Conservation (phyloP, 2,797 vertebrate species). For the Notoglanidium macrostoma region DNA sequence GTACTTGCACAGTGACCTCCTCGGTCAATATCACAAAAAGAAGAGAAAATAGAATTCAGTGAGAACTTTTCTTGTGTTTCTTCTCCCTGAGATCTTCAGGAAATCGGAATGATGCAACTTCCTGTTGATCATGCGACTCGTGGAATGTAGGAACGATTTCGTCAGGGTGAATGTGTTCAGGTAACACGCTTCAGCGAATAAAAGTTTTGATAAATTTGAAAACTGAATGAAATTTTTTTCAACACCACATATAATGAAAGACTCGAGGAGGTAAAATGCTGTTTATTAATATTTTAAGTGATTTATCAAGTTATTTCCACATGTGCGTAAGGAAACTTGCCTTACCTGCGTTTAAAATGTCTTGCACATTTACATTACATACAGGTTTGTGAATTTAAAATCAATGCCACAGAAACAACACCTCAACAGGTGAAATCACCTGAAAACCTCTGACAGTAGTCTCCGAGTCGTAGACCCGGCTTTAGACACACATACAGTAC, state of each 20-base stretch:
- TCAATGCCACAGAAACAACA: neutral
- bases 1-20: neutral
- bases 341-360: neutral
- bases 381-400: neutral
- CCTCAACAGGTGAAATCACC: neutral
- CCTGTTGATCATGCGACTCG: neutral
- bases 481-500: neutral
- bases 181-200: neutral
- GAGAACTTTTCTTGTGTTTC: neutral
- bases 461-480: neutral
- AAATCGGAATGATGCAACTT: neutral
- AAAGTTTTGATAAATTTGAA: too few species aligned
- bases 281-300: neutral
- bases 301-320: neutral
- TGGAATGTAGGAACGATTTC: neutral
- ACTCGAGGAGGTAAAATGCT: neutral
- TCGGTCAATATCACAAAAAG: neutral
- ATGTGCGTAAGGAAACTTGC: neutral
- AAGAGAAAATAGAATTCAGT: neutral
- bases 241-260: too few species aligned
- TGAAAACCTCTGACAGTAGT: neutral
- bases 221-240: too few species aligned
- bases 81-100: neutral
- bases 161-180: too few species aligned
- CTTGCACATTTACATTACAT: too few species aligned